A percentile compares a stretch with the other conserved stretches of the same genome.
phyloP scores from a whole-genome alignment of 2,113 vertebrate genomes.

The Gymnobelideus leadbeateri region DNA sequence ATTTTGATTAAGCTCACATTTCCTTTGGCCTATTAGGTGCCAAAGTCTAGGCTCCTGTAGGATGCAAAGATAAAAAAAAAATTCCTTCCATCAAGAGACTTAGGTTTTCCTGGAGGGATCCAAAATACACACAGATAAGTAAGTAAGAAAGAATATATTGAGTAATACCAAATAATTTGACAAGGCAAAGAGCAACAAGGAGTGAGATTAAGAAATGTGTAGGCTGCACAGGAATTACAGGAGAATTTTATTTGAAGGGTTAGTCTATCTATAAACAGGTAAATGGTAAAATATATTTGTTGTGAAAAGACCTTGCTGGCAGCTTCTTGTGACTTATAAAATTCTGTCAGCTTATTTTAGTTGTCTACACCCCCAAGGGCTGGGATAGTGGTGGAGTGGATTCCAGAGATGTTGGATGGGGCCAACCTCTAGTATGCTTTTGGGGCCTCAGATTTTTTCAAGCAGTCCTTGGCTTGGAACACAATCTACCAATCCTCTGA shows the following conservation, averaged over 20 bases:
- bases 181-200: neutral
- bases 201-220: neutral
- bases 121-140: neutral
- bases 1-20: constrained; percentile 7
- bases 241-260: neutral
- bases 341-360: neutral
- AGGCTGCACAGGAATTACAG: neutral
- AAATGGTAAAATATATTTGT: neutral
- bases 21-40: neutral
- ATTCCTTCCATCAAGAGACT: neutral
- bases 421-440: neutral
- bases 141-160: neutral
- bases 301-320: neutral
- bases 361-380: neutral
- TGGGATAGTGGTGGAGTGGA: neutral
- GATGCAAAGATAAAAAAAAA: neutral
- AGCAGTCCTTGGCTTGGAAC: neutral
- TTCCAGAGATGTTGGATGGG: neutral
- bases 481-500: neutral
- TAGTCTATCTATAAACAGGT: neutral
- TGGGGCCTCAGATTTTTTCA: neutral
- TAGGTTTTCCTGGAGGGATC: neutral
- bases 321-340: neutral
- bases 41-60: neutral
- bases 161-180: neutral